Percentiles rank a stretch among this genome's conserved stretches.
Conservation (phyloP, 1,140 invertebrate genomes). For the Aphis gossypii region DNA sequence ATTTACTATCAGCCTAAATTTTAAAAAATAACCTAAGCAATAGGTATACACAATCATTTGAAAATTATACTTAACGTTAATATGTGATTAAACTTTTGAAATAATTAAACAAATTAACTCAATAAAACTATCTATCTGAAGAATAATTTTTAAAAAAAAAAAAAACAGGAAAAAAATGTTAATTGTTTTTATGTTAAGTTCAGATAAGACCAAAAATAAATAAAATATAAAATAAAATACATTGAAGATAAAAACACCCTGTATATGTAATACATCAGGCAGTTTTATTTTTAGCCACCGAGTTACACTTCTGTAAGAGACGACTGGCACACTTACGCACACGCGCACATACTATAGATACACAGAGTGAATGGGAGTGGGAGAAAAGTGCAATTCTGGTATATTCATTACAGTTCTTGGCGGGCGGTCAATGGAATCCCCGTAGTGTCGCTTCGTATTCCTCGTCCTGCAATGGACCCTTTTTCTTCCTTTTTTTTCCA, state of each 20-base stretch:
- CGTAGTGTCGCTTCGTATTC: slow-evolving; percentile 11
- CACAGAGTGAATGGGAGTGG: neutral
- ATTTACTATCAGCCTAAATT: neutral
- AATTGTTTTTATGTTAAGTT: neutral
- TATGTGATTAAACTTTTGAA: neutral
- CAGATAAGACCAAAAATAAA: neutral
- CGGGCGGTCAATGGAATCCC: slow-evolving; percentile 46
- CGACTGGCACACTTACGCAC: slow-evolving; percentile 45
- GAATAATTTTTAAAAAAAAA: neutral
- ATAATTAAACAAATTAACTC: neutral
- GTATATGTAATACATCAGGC: neutral
- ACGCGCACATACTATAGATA: neutral
- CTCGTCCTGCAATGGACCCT: neutral
- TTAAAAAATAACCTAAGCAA: neutral
- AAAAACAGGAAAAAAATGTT: neutral
- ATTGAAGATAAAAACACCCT: neutral
- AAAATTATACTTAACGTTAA: neutral
- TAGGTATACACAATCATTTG: neutral
- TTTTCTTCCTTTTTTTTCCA: slow-evolving; percentile 13
- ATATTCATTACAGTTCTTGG: slow-evolving; percentile 51
- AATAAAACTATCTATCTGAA: neutral
- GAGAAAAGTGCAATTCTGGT: slow-evolving; percentile 28
- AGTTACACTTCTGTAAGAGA: slow-evolving; percentile 49
- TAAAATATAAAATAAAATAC: neutral
- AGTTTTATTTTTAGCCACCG: slow-evolving; percentile 34